A percentile compares a stretch with the other conserved stretches of the same genome.
These are phyloP conservation scores for Drosophila gunungcola DNA, from an alignment of 1,140 invertebrate genomes.

Conservation along the genomic window DNA sequence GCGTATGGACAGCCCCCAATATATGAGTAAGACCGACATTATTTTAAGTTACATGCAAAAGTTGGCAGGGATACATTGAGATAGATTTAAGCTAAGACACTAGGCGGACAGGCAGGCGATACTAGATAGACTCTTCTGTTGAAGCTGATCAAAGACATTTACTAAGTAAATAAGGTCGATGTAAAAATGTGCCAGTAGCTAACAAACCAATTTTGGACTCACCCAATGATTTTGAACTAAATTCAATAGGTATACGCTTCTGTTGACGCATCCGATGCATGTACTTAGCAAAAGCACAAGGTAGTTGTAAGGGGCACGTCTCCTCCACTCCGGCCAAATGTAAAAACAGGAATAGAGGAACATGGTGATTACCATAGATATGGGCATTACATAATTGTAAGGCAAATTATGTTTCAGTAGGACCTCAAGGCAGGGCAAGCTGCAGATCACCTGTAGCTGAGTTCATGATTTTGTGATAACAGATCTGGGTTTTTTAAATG, in stretches of 20 bases:
- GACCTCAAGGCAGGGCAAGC: slow-evolving; percentile 86
- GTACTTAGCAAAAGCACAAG: slow-evolving; percentile 94
- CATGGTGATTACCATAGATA: neutral
- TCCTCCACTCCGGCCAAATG: slow-evolving; percentile 87
- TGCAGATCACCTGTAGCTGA: slow-evolving; percentile 40
- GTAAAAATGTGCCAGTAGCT: too few species aligned
- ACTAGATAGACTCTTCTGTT: too few species aligned
- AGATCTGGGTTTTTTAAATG: neutral
- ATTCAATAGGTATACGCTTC: slow-evolving; percentile 73
- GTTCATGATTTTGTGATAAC: neutral
- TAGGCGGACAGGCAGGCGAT: too few species aligned
- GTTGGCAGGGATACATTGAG: too few species aligned
- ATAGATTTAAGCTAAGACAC: too few species aligned
- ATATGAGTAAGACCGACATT: too few species aligned
- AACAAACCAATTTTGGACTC: slow-evolving; percentile 5
- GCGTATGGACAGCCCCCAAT: too few species aligned
- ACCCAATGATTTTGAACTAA: slow-evolving; percentile 51
- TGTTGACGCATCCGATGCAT: slow-evolving; percentile 84
- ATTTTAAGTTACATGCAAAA: too few species aligned
- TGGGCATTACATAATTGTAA: slow-evolving; percentile 88
- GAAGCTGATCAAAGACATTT: too few species aligned
- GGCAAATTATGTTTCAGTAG: slow-evolving; percentile 88
- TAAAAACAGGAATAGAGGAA: slow-evolving; percentile 50
- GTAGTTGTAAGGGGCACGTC: slow-evolving; percentile 93
- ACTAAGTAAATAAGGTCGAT: neutral